Base-by-base conservation (phyloP, 2,797 vertebrate species). In the Neoniphon sammara region DNA sequence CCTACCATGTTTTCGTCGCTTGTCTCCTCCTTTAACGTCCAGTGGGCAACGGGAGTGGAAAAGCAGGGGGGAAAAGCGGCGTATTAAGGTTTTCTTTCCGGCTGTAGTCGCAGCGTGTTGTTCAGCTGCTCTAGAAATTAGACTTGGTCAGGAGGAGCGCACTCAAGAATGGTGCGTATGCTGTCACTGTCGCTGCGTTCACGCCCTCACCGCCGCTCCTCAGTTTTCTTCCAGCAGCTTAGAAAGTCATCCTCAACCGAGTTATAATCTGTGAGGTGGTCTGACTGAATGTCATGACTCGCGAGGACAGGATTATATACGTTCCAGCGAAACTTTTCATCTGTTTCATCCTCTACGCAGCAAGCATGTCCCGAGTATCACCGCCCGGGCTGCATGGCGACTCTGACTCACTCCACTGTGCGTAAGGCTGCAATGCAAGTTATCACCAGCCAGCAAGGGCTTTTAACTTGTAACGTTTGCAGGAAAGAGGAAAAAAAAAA, bases 261-360 rank as follows among this genome's bases (percentile, higher is more conserved):
- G 78, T 61, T 82, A 4, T 77, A 82, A 86, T 85, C 77, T 78
- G 47, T 34, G 71, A 58, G 76, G 50, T 73, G 82, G 62, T 75
- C 81, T 69, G 77, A 81, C 25, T 70, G 73, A 77, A 30, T 70
- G 85, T 70, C 72, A 81, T 56, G 83, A 15, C 14, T 44, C 42
- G 42, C 42, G 42, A 85, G 86, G 69, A 84, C 81, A 39, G 87
- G 85, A 90, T 89, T 91, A 90, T 18, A 52, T 76, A 76, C 82
- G 77, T 73, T 73, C 78, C 60, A 56, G 63, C 62, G 75, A 89
- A 85, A 89, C 88, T 84, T 84, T 58, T 89, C 75, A 83, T 88
- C 84, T 81, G 83, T 67, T 73, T 83, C 72, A 88, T 87, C 80
- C 80, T 67, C 75, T 74, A 63, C 70, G 49, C 73, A 50, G 36